phyloP scores from a whole-genome alignment of 2,797 vertebrate species.

The Bradypodion pumilum region DNA sequence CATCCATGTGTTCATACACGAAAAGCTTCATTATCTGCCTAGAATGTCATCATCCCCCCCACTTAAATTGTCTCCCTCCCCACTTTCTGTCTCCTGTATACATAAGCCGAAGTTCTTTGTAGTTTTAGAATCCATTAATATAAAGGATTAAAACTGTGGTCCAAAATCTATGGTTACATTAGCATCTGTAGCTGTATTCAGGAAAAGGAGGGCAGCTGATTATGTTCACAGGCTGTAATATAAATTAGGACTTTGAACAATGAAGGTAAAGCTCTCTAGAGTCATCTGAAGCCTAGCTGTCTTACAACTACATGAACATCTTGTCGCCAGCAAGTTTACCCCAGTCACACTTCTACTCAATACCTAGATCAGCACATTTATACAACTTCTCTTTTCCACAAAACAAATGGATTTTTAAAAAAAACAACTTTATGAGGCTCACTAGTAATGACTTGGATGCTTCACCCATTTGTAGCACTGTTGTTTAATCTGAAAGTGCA shows the following conservation, averaged over 20 bases:
- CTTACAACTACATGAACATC: conserved; percentile 47
- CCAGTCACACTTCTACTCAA: conserved; percentile 40
- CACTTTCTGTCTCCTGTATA: conserved; percentile 36
- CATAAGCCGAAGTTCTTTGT: conserved; percentile 50
- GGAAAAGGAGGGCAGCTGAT: conserved; percentile 46
- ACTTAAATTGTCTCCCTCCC: background rate
- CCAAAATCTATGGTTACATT: conserved; percentile 40
- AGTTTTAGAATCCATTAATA: conserved; percentile 21
- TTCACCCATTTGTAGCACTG: conserved; percentile 42
- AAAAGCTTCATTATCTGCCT: conserved; percentile 27
- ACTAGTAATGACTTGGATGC: conserved; percentile 32
- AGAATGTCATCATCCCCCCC: conserved; percentile 31
- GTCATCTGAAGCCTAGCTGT: conserved; percentile 52
- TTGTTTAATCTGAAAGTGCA: conserved; percentile 37
- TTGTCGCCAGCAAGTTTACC: conserved; percentile 59
- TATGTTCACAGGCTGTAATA: conserved; percentile 63
- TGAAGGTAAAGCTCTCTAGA: conserved; percentile 54
- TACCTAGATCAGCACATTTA: conserved; percentile 33
- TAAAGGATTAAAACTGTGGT: conserved; percentile 47
- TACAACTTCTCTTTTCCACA: conserved; percentile 23
- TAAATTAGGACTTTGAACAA: conserved; percentile 58
- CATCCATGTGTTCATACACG: accelerated
- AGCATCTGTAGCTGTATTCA: conserved; percentile 56
- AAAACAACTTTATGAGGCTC: background rate
- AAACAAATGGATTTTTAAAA: conserved; percentile 41